A percentile compares a stretch with the other conserved stretches of the same genome.
These are phyloP conservation scores for Andrena chrysosceles DNA, from an alignment of 2,888 invertebrate species.

Conservation along the genomic window DNA sequence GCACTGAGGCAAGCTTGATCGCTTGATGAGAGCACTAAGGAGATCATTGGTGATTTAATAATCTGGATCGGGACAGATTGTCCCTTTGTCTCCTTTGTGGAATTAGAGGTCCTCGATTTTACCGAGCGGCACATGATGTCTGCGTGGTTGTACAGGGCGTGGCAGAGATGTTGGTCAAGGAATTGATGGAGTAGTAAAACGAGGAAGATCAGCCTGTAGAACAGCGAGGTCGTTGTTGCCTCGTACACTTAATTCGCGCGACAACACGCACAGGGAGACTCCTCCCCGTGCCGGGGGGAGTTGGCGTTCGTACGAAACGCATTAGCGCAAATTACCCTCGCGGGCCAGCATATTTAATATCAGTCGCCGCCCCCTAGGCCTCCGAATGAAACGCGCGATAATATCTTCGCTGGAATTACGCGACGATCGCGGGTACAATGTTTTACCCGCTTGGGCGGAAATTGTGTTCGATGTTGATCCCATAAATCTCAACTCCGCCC, in stretches of 20 bases:
- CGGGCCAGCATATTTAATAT: conserved; percentile 26
- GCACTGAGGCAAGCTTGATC: not conserved
- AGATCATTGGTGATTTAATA: not conserved
- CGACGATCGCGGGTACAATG: not conserved
- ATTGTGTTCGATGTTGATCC: not conserved
- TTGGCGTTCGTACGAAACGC: conserved; percentile 3
- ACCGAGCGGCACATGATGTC: not conserved
- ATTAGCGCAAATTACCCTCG: conserved; percentile 31
- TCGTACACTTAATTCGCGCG: conserved; percentile 14
- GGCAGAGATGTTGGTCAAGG: not conserved
- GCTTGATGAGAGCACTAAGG: not conserved
- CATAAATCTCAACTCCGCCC: not conserved
- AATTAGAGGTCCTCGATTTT: not conserved
- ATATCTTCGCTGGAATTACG: conserved; percentile 27
- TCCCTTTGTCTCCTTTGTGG: not conserved
- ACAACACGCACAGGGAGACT: not conserved
- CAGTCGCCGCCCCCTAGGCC: not conserved
- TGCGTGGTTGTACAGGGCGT: not conserved
- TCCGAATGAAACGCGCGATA: conserved; percentile 14
- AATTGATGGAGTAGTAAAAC: too few relatives aligned
- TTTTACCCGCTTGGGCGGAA: not conserved
- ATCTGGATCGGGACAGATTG: not conserved
- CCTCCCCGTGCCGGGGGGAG: too few relatives aligned
- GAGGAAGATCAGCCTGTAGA: too few relatives aligned
- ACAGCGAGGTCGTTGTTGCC: not conserved